A percentile compares a stretch with the other conserved stretches of the same genome.
phyloP scores from a whole-genome alignment of 2,797 vertebrate genomes.

The Linurgus olivaceus region DNA sequence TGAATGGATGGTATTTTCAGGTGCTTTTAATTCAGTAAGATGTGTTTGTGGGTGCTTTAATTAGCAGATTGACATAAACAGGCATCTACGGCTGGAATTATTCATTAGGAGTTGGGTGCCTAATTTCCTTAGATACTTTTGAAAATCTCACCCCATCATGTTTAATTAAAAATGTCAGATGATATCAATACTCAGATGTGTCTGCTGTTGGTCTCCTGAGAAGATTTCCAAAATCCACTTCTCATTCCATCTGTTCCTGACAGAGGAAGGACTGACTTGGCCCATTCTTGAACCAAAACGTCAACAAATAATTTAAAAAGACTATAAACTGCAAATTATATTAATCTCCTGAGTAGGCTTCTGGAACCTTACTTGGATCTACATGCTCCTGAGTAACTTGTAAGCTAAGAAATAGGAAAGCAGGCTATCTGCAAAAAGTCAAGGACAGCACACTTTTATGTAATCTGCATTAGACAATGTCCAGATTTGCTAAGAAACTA shows the following conservation, averaged over 20 bases:
- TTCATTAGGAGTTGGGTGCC: slow-evolving; percentile 59
- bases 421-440: neutral
- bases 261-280: slow-evolving; percentile 49
- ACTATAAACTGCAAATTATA: slow-evolving; percentile 41
- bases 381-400: slow-evolving; percentile 6
- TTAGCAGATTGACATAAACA: slow-evolving; percentile 64
- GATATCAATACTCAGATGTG: slow-evolving; percentile 49
- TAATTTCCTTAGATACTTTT: slow-evolving; percentile 66
- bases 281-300: slow-evolving; percentile 46
- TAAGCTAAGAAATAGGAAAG: slow-evolving; percentile 15
- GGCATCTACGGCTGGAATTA: slow-evolving; percentile 41
- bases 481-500: neutral
- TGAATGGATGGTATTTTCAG: slow-evolving; percentile 4
- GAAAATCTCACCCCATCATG: slow-evolving; percentile 66
- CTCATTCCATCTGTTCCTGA: slow-evolving; percentile 62
- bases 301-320: slow-evolving; percentile 61
- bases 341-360: slow-evolving; percentile 44
- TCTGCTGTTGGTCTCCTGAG: slow-evolving; percentile 52
- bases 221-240: slow-evolving; percentile 57
- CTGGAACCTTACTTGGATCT: slow-evolving; percentile 39
- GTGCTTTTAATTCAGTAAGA: slow-evolving; percentile 22
- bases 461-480: neutral
- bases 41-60: slow-evolving; percentile 64
- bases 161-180: slow-evolving; percentile 68
- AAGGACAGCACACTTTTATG: neutral